Evolutionary conservation across 2,797 vertebrate species (phyloP).

Genomic region (Prionace glauca): DNA sequence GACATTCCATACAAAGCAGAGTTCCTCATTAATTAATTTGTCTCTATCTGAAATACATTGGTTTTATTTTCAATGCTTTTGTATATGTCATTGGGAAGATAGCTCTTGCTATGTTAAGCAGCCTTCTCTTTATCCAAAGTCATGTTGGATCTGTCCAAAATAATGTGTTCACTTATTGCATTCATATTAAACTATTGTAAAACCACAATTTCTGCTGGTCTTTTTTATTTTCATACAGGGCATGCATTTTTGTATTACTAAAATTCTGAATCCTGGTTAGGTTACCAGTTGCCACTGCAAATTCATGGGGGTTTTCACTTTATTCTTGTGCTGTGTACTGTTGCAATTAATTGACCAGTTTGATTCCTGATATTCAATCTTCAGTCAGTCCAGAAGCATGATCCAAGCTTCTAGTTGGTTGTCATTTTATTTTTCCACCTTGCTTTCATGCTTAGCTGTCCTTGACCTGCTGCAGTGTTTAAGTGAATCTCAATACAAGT

Average conservation of each 20-base stretch:
- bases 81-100: not conserved
- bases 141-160: not conserved
- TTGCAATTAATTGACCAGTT: not conserved
- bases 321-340: not conserved
- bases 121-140: conserved; percentile 22
- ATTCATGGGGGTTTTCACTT: not conserved
- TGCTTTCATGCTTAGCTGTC: no score
- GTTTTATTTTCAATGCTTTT: conserved; percentile 8
- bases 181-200: conserved; percentile 31
- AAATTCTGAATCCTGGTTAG: no score
- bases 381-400: no score
- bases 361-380: not conserved
- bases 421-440: no score
- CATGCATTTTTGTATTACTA: not conserved
- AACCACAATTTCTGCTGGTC: not conserved
- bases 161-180: conserved; percentile 23
- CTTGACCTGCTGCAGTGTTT: no score
- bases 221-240: not conserved
- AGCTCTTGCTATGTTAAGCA: conserved; percentile 2
- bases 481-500: no score
- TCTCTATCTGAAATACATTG: not conserved
- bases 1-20: not conserved
- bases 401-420: no score
- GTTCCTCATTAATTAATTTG: not conserved
- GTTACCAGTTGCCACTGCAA: not conserved